Base-by-base conservation (phyloP, 2,888 invertebrate genomes). In the Gymnosoma rotundatum region DNA sequence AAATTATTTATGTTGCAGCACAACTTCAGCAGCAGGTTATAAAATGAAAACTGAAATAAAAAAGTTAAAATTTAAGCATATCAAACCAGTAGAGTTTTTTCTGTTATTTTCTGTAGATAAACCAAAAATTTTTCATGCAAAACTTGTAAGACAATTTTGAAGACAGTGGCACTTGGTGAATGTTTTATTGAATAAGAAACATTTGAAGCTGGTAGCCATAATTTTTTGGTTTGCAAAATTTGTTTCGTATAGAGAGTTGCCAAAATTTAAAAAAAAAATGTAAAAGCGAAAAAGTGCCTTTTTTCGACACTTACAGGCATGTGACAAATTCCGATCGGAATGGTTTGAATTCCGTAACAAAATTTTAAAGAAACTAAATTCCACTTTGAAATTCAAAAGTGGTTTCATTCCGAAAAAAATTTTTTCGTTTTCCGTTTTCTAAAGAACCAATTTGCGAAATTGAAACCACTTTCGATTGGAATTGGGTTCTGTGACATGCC, bases 151-250 rank as follows among this genome's bases (percentile, higher is more conserved):
- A 79, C 42, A 42, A 66, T 66, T 66, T 75, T 60, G 50, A 70
- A 79, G 83, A 75, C 80, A 67, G 83, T 83, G 79, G 83, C 83
- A 83, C 72, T 83, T 83, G 83, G 79, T 83, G 83, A 79, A 83
- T 75, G 75, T 75, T 79, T 83, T 83, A 70, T 83, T 70, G 79
- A 83, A 79, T 70, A 79, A 64, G 38, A 74, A 79, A 70, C 56
- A 70, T 78, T 69, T 73, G 64, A 79, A 83, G 75, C 75, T 82
- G 75, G 81, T 72, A 76, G 81, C 76, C 70, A 82, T 64, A 76
- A 69, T 72, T 64, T 70, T 56, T 78, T 50, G 10, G 12, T 73
- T 56, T 64, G 21, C 20, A 76, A 70, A 38, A 75, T 69, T 63
- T 64, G 20, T n/a, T 56, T 67, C 14, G 2, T 10, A 10, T 7